Evolutionary conservation across 2,797 vertebrate species (phyloP).

Genomic region (Platyrinchus mystaceus): DNA sequence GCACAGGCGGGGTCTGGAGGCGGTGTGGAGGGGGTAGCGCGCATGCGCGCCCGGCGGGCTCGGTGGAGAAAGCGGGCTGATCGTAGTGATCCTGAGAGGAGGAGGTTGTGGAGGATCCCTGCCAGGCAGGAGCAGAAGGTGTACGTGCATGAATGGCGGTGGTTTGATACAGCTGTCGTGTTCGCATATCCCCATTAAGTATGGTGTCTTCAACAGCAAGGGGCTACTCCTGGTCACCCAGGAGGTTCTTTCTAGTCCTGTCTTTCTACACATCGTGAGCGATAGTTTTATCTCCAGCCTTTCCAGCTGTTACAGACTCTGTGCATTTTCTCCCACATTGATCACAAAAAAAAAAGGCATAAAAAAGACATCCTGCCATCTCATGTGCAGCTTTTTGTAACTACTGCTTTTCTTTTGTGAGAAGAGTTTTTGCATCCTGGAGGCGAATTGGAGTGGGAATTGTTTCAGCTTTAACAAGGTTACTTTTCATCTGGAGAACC

Average conservation of each 20-base stretch:
- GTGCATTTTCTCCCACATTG: neutral
- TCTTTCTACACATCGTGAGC: neutral
- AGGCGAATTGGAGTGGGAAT: neutral
- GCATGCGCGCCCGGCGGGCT: neutral
- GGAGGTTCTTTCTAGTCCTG: neutral
- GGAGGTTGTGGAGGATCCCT: neutral
- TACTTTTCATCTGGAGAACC: neutral
- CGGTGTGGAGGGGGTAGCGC: neutral
- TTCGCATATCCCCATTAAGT: neutral
- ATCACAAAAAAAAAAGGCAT: neutral
- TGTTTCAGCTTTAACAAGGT: neutral
- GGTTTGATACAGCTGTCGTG: rapidly evolving
- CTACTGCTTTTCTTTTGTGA: neutral
- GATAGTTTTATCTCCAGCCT: neutral
- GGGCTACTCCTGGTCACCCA: neutral
- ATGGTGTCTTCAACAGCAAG: neutral
- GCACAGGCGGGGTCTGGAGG: no score
- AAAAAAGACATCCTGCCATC: neutral
- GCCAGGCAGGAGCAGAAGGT: neutral
- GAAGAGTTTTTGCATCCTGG: neutral
- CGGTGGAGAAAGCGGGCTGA: neutral
- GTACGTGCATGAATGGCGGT: rapidly evolving
- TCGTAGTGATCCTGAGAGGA: neutral
- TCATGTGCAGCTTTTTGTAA: neutral
- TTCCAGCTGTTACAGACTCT: neutral